Conservation (phyloP, 2,888 invertebrate species). For the Pheosia gnoma region DNA sequence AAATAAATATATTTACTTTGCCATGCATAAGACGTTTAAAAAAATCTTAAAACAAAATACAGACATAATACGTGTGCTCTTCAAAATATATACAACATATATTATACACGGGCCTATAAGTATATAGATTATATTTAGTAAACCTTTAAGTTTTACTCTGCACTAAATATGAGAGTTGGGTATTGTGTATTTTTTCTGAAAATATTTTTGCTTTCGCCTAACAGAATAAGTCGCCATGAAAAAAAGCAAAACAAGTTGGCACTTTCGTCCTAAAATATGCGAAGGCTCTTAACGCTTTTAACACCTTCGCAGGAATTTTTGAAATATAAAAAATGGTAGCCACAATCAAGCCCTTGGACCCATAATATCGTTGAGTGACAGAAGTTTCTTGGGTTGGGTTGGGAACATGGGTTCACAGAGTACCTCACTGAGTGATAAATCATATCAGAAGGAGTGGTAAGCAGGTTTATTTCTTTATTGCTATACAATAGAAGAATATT, state of each 20-base stretch:
- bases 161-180: too few relatives aligned
- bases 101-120: too few relatives aligned
- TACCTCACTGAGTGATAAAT: slow-evolving; percentile 18
- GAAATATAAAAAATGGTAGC: slow-evolving; percentile 15
- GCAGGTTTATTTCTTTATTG: neutral
- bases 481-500: neutral
- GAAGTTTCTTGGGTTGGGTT: slow-evolving; percentile 24
- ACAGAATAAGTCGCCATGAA: neutral
- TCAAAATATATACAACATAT: too few relatives aligned
- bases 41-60: too few relatives aligned
- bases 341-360: slow-evolving; percentile 12
- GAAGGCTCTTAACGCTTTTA: slow-evolving; percentile 16
- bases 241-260: slow-evolving; percentile 11
- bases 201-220: neutral
- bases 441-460: neutral
- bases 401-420: slow-evolving; percentile 9
- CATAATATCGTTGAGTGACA: slow-evolving; percentile 32
- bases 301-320: slow-evolving; percentile 11
- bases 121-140: too few relatives aligned
- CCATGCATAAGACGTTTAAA: too few relatives aligned
- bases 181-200: neutral
- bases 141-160: too few relatives aligned
- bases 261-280: slow-evolving; percentile 23
- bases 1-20: too few relatives aligned
- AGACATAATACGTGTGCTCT: too few relatives aligned